These are phyloP conservation scores for Drosophila koepferae DNA, from an alignment of 2,888 invertebrate species.

Conservation along the genomic window DNA sequence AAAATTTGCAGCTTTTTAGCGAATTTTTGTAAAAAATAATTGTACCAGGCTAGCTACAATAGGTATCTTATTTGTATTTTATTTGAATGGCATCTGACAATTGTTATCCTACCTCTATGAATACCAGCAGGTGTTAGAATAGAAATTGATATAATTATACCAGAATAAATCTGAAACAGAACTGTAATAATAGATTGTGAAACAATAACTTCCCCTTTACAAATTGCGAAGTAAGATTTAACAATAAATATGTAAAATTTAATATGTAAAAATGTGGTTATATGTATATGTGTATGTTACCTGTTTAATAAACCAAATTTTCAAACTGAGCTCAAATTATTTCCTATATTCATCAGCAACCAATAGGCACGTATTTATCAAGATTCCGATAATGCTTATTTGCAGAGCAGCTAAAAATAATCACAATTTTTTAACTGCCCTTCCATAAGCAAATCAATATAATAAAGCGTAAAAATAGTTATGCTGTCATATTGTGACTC, in stretches of 20 bases:
- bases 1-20: slow-evolving; percentile 22
- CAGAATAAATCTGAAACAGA: slow-evolving; percentile 61
- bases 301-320: slow-evolving; percentile 61
- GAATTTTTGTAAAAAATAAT: slow-evolving; percentile 21
- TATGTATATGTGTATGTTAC: slow-evolving; percentile 50
- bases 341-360: no score
- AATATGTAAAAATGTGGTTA: slow-evolving; percentile 53
- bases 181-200: slow-evolving; percentile 63
- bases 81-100: slow-evolving; percentile 69
- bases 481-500: slow-evolving; percentile 59
- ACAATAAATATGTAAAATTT: slow-evolving; percentile 51
- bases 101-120: slow-evolving; percentile 75
- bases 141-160: slow-evolving; percentile 59
- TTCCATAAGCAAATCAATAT: slow-evolving; percentile 52
- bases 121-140: slow-evolving; percentile 72
- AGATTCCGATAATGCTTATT: background rate
- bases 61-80: slow-evolving; percentile 30
- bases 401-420: background rate
- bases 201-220: slow-evolving; percentile 76
- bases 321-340: slow-evolving; percentile 40
- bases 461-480: slow-evolving; percentile 46
- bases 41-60: slow-evolving; percentile 19
- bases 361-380: background rate
- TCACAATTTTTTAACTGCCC: background rate
- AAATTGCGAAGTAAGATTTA: slow-evolving; percentile 69